Evolutionary conservation across 1,140 invertebrate species (phyloP), one percentile per base, ranked within the genome.

Genomic region (Ceratina calcarata): DNA sequence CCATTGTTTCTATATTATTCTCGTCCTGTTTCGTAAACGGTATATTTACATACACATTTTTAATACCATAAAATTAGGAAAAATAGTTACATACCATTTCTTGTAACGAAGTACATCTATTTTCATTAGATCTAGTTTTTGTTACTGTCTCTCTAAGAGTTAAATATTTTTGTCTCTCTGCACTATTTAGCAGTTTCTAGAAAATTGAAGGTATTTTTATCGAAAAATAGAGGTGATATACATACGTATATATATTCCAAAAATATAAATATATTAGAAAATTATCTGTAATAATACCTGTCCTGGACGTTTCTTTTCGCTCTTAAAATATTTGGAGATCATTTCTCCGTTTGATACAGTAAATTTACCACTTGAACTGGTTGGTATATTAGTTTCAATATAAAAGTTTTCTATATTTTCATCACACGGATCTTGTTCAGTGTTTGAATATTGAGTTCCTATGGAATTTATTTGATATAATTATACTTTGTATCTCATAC

Each of bases 141-240:
- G 37, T 61, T n/a, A 85, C n/a, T 62, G 82, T 86, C 18, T 78
- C 61, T 57, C 49, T 72, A 18, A 86, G 3, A 2, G 27, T 78
- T 51, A 62, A 16, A 12, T 60, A 32, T 4, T 60, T 18, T 12
- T 49, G 53, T 7, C 55, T 57, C 18, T 65, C 1, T 45, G 62
- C 18, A n/a, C 58, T 32, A 45, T 0, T 24, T 45, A 0, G 12
- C 64, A 24, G 49, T 8, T 18, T 67, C 18, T 15, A 67, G 60
- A 79, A 7, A 45, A 45, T 2, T 45, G 8, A 45, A 45, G 8
- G 7, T 45, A 45, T 8, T 45, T 60, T 16, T 16, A 51, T 22
- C 37, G 6, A 32, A 18, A 7, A 3, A 27, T 32, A 22, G 1
- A 75, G 20, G 49, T 13, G 0, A 73, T 16, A 3, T 20, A 58